Base-by-base conservation (phyloP, 1,140 invertebrate species). In the Drosophila tropicalis region DNA sequence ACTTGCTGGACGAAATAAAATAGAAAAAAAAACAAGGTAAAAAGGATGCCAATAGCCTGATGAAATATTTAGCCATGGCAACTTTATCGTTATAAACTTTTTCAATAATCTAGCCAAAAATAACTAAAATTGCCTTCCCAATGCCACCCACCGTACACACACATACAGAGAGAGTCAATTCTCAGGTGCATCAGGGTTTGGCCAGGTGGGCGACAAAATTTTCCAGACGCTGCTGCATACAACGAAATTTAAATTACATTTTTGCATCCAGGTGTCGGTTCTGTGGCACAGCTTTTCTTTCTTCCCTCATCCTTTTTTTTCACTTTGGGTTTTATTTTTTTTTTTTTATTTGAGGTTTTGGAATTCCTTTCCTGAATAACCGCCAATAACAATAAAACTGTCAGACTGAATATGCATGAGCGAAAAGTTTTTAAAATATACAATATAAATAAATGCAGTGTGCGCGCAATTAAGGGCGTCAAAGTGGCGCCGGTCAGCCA, bases 311-410 rank as follows among this genome's bases (percentile, higher is more conserved):
- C 15, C 32, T 25, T 63, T 56, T 47, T 19, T 17, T 47, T 47
- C 29, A 29, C 29, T 6, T 29, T 47, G 34, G 9, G 34, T 36
- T 40, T 60, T 25, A 22, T 44, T n/a, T n/a, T 47, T 63, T 22
- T 64, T 41, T 51, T 51, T 22, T 51, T 51, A 22, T 51, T 51
- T 51, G 36, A 39, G 36, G 36, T 39, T 39, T 39, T 39, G 17
- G 13, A 51, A 22, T 62, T 47, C 25, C 29, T 55, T 51, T 64
- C 39, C 54, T 57, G 69, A 87, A 81, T 76, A 65, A 77, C 83
- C 76, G 83, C 79, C 82, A 86, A 86, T 86, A 86, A 81, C 83
- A 85, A 85, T 84, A 85, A 85, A 85, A 85, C 82, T 81, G 81
- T 66, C 82, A 79, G 81, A 75, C 82, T 85, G 82, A 85, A 86